Base-by-base conservation (phyloP, 2,888 invertebrate species). In the Frankliniella fusca region DNA sequence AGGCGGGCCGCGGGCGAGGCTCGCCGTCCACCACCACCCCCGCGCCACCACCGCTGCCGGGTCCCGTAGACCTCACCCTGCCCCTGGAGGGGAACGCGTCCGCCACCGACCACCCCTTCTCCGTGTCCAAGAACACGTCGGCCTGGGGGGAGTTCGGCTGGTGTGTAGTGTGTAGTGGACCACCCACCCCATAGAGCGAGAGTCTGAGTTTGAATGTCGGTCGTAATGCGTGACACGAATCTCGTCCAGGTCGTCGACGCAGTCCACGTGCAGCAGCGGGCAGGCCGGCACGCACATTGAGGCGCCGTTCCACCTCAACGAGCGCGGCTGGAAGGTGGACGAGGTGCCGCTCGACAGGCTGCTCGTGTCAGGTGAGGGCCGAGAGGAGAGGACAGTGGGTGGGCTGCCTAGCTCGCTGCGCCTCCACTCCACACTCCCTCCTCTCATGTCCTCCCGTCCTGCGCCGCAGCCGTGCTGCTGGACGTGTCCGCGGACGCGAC, bases 321-420 rank as follows among this genome's bases (percentile, higher is more conserved):
- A 76, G 70, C 70, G 27, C 70, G 70, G 70, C 70, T 76, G 70
- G 70, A 76, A 76, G 70, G 70, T 76, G 70, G 70, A 76, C 70
- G 70, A 76, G 12, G 23, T 76, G 70, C 70, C 70, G 23, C 27
- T 76, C 23, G 70, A 76, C 23, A 76, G 70, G 70, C 70, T 76
- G 70, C 70, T 76, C 70, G 70, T 76, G 27, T 23, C 70, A 23
- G 70, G 70, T 76, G 70, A 27, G 70, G 5, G 38, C 2, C 38
- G 38, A 38, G 38, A 5, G 15, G 15, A 15, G 54, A 54, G 15
- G 18, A 12, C 54, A 15, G 12, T 54, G 38, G 38, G 3, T 38
- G 38, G 38, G 38, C 5, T 38, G 38, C 38, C 38, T 38, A 38
- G 3, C 38, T 38, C 38, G 38, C 38, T 3, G 5, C 54, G 54